A percentile compares a stretch with the other conserved stretches of the same genome.
phyloP scores from a whole-genome alignment of 2,888 invertebrate genomes.

The Caenorhabditis sinica region DNA sequence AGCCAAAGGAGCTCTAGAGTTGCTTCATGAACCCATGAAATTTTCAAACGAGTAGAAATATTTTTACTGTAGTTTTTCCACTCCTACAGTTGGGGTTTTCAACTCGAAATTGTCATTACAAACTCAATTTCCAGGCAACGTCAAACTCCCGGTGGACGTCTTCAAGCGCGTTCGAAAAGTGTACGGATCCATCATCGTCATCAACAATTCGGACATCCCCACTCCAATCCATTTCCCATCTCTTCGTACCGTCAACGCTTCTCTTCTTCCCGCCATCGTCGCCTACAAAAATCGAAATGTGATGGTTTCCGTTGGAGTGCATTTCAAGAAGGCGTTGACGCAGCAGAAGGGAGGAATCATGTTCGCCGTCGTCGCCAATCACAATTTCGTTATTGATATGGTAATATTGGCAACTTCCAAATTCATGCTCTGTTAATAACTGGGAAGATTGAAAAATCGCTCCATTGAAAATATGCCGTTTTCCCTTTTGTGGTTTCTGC shows the following conservation, averaged over 20 bases:
- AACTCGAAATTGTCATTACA: no score
- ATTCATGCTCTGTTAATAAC: no score
- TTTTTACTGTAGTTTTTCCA: no score
- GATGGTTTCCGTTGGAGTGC: constrained; percentile 9
- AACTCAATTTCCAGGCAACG: constrained; percentile 13
- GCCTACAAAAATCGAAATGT: constrained; percentile 13
- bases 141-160: constrained; percentile 11
- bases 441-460: no score
- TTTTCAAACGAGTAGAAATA: no score
- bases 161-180: constrained; percentile 23
- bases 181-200: constrained; percentile 38
- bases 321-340: constrained; percentile 8
- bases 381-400: constrained; percentile 9
- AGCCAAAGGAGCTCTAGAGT: no score
- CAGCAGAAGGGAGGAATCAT: background rate
- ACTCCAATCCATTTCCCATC: constrained; percentile 23
- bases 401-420: no score
- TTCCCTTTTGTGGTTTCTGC: no score
- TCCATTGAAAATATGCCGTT: no score
- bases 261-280: constrained; percentile 7
- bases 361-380: constrained; percentile 29
- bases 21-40: no score
- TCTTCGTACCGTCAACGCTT: constrained; percentile 4
- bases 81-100: no score
- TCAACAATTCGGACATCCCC: constrained; percentile 23